A percentile compares a stretch with the other conserved stretches of the same genome.
Evolutionary conservation across 2,888 invertebrate genomes (phyloP).

Genomic region (Dysmachus trigonus): DNA sequence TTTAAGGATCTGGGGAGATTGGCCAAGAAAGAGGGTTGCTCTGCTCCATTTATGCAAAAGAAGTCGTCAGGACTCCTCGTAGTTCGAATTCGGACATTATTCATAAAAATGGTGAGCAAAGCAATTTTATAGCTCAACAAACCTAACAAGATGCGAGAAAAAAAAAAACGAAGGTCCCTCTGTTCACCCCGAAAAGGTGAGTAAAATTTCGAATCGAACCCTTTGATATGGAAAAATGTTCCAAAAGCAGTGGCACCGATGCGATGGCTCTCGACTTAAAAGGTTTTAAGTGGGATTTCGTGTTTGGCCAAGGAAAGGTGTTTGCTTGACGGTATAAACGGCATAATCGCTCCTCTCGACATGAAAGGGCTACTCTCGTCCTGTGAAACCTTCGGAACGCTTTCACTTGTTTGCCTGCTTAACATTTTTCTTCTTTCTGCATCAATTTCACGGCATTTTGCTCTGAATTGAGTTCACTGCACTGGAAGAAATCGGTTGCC

Average conservation of each 20-base stretch:
- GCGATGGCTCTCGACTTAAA: background rate
- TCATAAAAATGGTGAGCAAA: conserved; percentile 46
- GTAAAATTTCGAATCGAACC: background rate
- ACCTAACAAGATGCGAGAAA: background rate
- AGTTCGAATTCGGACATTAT: conserved; percentile 47
- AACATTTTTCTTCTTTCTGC: conserved; percentile 17
- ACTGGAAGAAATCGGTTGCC: background rate
- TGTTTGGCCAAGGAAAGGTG: conserved; percentile 24
- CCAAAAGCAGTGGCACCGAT: background rate
- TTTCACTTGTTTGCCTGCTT: conserved; percentile 6
- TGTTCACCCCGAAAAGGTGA: background rate
- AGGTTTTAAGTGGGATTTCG: conserved; percentile 32
- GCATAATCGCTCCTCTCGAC: conserved; percentile 9
- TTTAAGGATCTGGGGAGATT: background rate
- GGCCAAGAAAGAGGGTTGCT: background rate
- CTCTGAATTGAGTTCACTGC: background rate
- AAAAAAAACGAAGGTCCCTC: background rate
- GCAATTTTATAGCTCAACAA: conserved; percentile 45
- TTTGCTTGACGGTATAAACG: background rate
- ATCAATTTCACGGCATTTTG: conserved; percentile 28
- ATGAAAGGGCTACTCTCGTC: conserved; percentile 3
- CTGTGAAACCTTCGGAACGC: background rate
- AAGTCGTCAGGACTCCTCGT: conserved; percentile 4
- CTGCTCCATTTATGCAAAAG: conserved; percentile 47
- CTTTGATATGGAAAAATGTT: conserved; percentile 24